These are phyloP conservation scores for Drosophila koepferae DNA, from an alignment of 2,888 invertebrate genomes.

Conservation along the genomic window DNA sequence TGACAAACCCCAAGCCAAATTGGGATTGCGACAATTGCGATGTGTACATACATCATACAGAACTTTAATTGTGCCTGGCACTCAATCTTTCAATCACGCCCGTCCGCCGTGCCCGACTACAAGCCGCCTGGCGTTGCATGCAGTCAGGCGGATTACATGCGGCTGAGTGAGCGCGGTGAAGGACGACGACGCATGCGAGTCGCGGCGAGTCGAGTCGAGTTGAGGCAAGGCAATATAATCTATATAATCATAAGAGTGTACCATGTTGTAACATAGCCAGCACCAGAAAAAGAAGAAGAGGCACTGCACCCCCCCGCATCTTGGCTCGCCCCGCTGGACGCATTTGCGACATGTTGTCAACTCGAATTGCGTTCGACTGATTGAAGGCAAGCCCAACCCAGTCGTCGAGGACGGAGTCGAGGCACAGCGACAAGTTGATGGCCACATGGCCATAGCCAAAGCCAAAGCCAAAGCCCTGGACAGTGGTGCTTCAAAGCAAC, in stretches of 20 bases:
- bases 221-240: conserved; percentile 66
- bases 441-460: conserved; percentile 22
- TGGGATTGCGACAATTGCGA: conserved; percentile 75
- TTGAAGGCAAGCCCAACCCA: conserved; percentile 66
- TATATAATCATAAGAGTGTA: conserved; percentile 76
- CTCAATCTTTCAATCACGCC: conserved; percentile 83
- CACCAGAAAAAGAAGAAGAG: conserved; percentile 1
- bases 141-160: conserved; percentile 61
- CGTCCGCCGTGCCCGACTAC: conserved; percentile 22
- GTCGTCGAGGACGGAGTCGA: conserved; percentile 9
- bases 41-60: conserved; percentile 68
- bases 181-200: conserved; percentile 25
- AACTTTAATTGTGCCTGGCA: conserved; percentile 81
- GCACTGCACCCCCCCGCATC: conserved; percentile 17
- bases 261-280: conserved; percentile 65
- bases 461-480: conserved; percentile 2
- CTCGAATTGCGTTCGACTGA: conserved; percentile 84
- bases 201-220: conserved; percentile 38
- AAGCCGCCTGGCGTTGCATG: conserved; percentile 4
- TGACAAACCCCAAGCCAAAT: conserved; percentile 60
- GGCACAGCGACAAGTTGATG: conserved; percentile 65
- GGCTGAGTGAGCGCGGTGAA: conserved; percentile 41
- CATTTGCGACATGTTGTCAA: conserved; percentile 84
- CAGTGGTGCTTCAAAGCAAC: conserved; percentile 24
- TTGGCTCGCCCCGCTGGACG: conserved; percentile 45